Evolutionary conservation across 2,888 invertebrate genomes (phyloP).

Genomic region (Lycophotia porphyrea): DNA sequence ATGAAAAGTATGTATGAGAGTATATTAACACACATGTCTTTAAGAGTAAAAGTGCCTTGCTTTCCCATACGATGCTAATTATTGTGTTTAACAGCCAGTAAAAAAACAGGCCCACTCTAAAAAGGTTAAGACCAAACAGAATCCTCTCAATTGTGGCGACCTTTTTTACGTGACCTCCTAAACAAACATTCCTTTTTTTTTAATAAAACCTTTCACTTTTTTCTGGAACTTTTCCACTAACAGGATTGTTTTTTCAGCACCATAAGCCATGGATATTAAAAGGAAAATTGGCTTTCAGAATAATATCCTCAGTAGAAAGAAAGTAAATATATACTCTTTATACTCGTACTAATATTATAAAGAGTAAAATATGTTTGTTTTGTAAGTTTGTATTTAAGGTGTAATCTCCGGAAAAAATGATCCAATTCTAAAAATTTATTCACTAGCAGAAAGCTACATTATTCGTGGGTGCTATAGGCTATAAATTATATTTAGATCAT

Average conservation of each 20-base stretch:
- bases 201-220: conserved; percentile 40
- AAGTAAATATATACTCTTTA: too few relatives aligned
- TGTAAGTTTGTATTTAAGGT: too few relatives aligned
- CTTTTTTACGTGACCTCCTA: conserved; percentile 48
- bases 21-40: background rate
- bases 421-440: too few relatives aligned
- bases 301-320: background rate
- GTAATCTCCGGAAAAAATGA: too few relatives aligned
- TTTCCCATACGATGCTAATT: background rate
- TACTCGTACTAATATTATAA: too few relatives aligned
- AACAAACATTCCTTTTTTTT: conserved; percentile 56
- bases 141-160: conserved; percentile 39
- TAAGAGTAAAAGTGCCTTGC: background rate
- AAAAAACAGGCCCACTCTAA: background rate
- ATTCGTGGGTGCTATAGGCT: too few relatives aligned
- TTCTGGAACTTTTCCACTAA: conserved; percentile 1
- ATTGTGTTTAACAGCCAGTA: background rate
- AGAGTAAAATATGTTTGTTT: too few relatives aligned
- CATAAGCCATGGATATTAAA: background rate
- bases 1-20: background rate
- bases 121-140: conserved; percentile 26
- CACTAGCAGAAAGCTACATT: too few relatives aligned
- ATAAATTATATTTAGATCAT: too few relatives aligned
- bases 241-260: conserved; percentile 5
- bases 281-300: background rate